Percentiles rank a stretch among this genome's conserved stretches.
Evolutionary conservation across 2,113 vertebrate species (phyloP).

Genomic region (Brachionichthys hirsutus): DNA sequence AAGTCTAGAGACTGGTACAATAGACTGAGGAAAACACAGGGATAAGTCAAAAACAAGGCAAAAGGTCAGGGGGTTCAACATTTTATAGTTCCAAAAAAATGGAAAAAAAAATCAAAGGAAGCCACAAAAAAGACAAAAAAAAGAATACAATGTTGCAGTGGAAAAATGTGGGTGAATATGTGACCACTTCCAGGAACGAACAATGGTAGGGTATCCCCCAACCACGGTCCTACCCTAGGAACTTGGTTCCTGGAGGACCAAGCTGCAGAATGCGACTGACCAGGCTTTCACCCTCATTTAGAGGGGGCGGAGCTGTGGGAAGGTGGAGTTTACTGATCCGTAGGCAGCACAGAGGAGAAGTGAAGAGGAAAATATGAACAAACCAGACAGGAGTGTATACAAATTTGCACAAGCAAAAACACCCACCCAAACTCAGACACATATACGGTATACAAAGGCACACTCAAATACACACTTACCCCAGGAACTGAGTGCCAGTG

Average conservation of each 20-base stretch:
- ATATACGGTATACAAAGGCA: neutral
- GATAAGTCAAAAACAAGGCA: slow-evolving; percentile 14
- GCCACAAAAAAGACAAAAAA: slow-evolving; percentile 5
- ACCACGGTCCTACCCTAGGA: slow-evolving; percentile 96
- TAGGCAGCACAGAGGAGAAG: slow-evolving; percentile 89
- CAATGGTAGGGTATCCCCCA: slow-evolving; percentile 15
- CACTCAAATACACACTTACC: slow-evolving; percentile 77
- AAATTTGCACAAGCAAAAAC: slow-evolving; percentile 14
- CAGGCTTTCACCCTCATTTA: slow-evolving; percentile 99
- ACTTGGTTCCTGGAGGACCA: slow-evolving; percentile 99
- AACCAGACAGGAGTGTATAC: slow-evolving; percentile 39
- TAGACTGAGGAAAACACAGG: neutral
- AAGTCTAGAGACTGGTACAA: neutral
- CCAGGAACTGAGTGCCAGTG: slow-evolving; percentile 95
- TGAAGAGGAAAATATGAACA: slow-evolving; percentile 86
- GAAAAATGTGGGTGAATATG: slow-evolving; percentile 24
- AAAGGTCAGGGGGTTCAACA: neutral
- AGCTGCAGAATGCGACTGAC: slow-evolving; percentile 99
- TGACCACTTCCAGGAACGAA: slow-evolving; percentile 41
- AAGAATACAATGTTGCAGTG: too few relatives aligned
- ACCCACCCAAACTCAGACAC: slow-evolving; percentile 7
- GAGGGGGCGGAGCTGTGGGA: slow-evolving; percentile 98
- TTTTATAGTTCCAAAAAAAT: neutral
- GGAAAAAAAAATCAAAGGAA: slow-evolving; percentile 1
- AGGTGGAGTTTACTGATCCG: slow-evolving; percentile 99